phyloP scores from a whole-genome alignment of 2,888 invertebrate genomes.

The Microctonus aethiopoides region DNA sequence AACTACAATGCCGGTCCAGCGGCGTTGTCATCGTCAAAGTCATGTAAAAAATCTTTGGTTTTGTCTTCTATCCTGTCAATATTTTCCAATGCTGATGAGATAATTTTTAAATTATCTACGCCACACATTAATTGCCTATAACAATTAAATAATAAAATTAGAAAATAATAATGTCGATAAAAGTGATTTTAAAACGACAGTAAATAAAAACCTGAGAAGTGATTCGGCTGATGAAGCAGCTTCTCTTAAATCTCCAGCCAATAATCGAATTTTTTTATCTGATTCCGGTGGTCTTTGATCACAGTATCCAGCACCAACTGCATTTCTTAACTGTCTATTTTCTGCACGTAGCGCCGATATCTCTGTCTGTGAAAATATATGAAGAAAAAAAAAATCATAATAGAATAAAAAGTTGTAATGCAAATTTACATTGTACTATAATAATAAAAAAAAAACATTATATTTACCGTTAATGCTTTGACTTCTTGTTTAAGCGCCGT shows the following conservation, averaged over 20 bases:
- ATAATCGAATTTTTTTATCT: conserved; percentile 67
- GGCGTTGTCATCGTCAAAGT: conserved; percentile 68
- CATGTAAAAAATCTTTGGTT: conserved; percentile 68
- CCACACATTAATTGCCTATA: conserved; percentile 75
- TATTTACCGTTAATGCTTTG: conserved; percentile 74
- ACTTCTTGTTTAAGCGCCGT: conserved; percentile 77
- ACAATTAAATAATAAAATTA: not conserved
- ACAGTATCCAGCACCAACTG: conserved; percentile 67
- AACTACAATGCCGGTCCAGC: conserved; percentile 69
- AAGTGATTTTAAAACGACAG: conserved; percentile 10
- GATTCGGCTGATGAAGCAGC: conserved; percentile 76
- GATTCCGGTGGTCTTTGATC: conserved; percentile 49
- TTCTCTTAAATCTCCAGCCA: conserved; percentile 73
- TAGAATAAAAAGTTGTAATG: conserved; percentile 12
- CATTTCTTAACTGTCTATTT: conserved; percentile 68
- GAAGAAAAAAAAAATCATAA: conserved; percentile 4
- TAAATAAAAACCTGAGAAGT: conserved; percentile 77
- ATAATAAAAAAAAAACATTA: conserved; percentile 3
- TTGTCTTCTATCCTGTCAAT: conserved; percentile 70
- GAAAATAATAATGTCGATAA: conserved; percentile 14
- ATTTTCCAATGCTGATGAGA: conserved; percentile 75
- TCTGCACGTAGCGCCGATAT: conserved; percentile 69
- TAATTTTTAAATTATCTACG: conserved; percentile 75
- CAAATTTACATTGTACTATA: no score
- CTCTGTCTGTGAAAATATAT: conserved; percentile 66